Conservation (phyloP, 2,888 invertebrate genomes). For the Drosophila mimica region DNA sequence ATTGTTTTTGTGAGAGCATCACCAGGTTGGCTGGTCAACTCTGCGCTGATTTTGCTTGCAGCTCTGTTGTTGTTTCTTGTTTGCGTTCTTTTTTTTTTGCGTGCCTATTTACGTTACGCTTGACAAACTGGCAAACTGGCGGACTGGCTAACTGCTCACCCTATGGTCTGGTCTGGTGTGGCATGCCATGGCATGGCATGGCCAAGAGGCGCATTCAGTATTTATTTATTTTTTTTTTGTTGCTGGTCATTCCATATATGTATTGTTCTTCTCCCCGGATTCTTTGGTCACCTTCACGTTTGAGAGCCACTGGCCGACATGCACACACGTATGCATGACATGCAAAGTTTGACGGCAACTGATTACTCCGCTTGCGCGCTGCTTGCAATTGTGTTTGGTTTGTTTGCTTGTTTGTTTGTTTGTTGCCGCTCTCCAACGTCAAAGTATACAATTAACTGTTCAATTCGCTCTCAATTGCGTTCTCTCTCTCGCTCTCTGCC, state of each 20-base stretch:
- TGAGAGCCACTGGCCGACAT: constrained; percentile 30
- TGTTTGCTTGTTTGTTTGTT: not conserved
- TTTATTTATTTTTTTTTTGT: constrained; percentile 21
- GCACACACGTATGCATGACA: constrained; percentile 17
- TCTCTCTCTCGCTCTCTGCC: constrained; percentile 1
- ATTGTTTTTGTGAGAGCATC: constrained; percentile 20
- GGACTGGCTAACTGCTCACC: constrained; percentile 1
- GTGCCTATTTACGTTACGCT: constrained; percentile 68
- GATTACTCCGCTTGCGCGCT: not conserved
- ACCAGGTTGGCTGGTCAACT: not conserved
- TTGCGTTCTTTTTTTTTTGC: constrained; percentile 40
- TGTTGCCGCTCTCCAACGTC: not conserved
- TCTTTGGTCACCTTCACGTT: constrained; percentile 42
- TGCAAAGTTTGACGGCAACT: constrained; percentile 33
- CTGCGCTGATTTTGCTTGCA: constrained; percentile 15
- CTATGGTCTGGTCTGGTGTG: not conserved
- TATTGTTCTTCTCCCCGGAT: constrained; percentile 17
- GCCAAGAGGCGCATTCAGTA: constrained; percentile 22
- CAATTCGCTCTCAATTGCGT: constrained; percentile 1
- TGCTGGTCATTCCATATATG: constrained; percentile 30
- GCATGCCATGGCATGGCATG: constrained; percentile 17
- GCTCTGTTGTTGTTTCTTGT: constrained; percentile 26
- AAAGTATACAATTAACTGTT: not conserved
- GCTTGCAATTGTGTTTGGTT: not conserved
- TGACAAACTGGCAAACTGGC: constrained; percentile 57